These are phyloP conservation scores for Tokudaia tokunoshimensis DNA, from an alignment of 2,797 vertebrate species.

Conservation along the genomic window DNA sequence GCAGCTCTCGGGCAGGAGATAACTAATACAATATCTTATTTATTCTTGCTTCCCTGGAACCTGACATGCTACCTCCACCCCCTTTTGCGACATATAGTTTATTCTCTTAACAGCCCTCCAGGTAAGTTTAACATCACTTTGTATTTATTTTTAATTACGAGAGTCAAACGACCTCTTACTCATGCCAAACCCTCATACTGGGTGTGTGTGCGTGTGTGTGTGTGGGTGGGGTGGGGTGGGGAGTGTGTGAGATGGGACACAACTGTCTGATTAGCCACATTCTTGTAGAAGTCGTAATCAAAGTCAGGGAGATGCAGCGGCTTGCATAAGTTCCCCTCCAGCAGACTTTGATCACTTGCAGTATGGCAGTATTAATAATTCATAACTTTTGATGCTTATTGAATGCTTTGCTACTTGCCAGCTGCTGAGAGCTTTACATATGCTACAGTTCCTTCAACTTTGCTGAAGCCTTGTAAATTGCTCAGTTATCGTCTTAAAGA, in stretches of 20 bases:
- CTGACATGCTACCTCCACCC: background rate
- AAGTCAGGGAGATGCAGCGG: background rate
- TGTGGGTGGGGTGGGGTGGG: background rate
- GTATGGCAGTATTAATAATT: background rate
- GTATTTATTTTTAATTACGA: constrained; percentile 63
- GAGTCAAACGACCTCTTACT: constrained; percentile 34
- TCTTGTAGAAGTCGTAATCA: constrained; percentile 10
- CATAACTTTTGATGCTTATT: background rate
- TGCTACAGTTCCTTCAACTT: background rate
- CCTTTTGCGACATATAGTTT: constrained; percentile 31
- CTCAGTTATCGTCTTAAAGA: background rate
- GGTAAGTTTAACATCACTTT: constrained; percentile 13
- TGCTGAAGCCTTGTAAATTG: background rate
- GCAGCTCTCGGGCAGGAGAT: background rate
- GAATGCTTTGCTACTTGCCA: background rate
- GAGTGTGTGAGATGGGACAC: background rate
- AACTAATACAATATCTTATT: constrained; percentile 10
- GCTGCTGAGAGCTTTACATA: background rate
- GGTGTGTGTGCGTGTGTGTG: background rate
- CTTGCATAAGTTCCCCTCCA: background rate
- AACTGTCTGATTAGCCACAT: constrained; percentile 2
- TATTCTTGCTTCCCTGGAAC: background rate
- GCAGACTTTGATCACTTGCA: background rate
- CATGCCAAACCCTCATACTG: background rate
- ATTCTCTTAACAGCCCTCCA: background rate